These are phyloP conservation scores for Neodiprion fabricii DNA, from an alignment of 1,140 invertebrate species.

Conservation along the genomic window DNA sequence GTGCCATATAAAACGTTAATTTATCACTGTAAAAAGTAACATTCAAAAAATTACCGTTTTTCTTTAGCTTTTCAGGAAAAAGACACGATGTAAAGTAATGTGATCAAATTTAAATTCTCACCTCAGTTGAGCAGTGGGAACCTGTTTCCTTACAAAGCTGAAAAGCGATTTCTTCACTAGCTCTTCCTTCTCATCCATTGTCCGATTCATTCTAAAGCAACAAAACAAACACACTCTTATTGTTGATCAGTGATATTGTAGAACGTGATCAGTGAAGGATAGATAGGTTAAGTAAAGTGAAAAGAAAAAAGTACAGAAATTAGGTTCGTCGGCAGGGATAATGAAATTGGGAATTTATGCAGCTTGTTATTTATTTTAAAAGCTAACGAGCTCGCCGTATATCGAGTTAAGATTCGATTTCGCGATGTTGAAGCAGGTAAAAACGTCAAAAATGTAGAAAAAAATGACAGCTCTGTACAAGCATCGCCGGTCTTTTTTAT, in stretches of 20 bases:
- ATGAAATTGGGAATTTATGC: too few relatives aligned
- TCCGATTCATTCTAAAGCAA: conserved; percentile 52
- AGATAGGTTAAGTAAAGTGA: conserved; percentile 7
- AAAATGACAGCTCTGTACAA: conserved; percentile 3
- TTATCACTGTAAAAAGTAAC: too few relatives aligned
- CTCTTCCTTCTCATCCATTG: conserved; percentile 75
- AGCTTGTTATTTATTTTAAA: too few relatives aligned
- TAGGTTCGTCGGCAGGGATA: too few relatives aligned
- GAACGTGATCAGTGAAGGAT: neutral
- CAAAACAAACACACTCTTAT: conserved; percentile 20
- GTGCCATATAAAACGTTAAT: too few relatives aligned
- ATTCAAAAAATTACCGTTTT: too few relatives aligned
- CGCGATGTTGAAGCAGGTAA: neutral
- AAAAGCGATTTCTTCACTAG: conserved; percentile 81
- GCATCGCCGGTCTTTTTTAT: neutral
- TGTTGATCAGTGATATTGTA: neutral
- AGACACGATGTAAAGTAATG: too few relatives aligned
- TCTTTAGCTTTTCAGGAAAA: too few relatives aligned
- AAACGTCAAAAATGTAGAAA: neutral
- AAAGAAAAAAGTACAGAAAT: neutral
- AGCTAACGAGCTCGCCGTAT: neutral
- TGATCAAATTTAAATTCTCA: conserved; percentile 31
- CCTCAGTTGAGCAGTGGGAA: conserved; percentile 78
- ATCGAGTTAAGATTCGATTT: neutral
- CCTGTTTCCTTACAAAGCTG: conserved; percentile 77